Conservation (phyloP, 2,797 vertebrate genomes). For the Sebastes diploproa region DNA sequence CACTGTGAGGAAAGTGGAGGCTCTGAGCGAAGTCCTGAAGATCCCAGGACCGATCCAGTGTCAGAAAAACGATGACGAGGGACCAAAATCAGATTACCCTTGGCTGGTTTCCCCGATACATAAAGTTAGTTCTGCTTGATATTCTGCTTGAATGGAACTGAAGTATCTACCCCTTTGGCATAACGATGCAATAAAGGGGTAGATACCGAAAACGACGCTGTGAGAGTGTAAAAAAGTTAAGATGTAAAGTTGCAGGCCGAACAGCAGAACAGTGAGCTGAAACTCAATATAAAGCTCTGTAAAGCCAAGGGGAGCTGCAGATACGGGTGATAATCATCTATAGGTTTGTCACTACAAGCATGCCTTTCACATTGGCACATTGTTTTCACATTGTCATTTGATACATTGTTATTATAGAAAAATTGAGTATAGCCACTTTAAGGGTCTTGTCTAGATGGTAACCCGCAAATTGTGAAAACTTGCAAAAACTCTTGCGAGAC, state of each 20-base stretch:
- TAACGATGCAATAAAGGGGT: neutral
- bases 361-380: neutral
- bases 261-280: neutral
- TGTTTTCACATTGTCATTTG: neutral
- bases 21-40: slow-evolving; percentile 83
- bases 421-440: neutral
- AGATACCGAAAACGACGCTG: neutral
- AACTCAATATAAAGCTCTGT: neutral
- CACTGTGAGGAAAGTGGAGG: slow-evolving; percentile 82
- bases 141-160: neutral
- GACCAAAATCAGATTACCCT: slow-evolving; percentile 34
- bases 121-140: slow-evolving; percentile 40
- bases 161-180: neutral
- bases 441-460: neutral
- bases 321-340: too few species aligned
- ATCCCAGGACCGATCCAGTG: slow-evolving; percentile 66
- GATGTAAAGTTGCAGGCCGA: neutral
- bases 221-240: neutral
- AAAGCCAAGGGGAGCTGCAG: neutral
- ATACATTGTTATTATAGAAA: neutral
- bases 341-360: neutral
- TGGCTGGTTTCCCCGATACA: slow-evolving; percentile 7
- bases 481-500: too few species aligned
- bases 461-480: too few species aligned
- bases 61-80: neutral